Percentiles rank a stretch among this genome's conserved stretches.
These are phyloP conservation scores for Arrhopalites spinosus DNA, from an alignment of 2,888 invertebrate genomes.

Conservation along the genomic window DNA sequence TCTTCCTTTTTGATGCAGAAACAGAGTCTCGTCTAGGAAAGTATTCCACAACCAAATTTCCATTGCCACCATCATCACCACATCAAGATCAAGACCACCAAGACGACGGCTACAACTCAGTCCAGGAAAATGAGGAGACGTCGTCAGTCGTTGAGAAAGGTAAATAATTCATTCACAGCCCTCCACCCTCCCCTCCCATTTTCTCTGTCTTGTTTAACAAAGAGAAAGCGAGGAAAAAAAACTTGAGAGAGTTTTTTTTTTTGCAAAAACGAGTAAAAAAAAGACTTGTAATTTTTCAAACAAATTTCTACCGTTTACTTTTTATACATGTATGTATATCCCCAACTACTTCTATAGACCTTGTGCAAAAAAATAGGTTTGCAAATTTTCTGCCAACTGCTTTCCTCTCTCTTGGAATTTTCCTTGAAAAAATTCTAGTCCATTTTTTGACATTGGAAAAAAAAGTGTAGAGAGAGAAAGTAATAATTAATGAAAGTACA, in stretches of 20 bases:
- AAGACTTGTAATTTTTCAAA: too few relatives aligned
- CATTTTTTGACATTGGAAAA: neutral
- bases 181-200: neutral
- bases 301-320: too few relatives aligned
- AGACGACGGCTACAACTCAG: neutral
- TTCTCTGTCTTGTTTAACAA: neutral
- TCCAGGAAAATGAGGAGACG: neutral
- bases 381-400: too few relatives aligned
- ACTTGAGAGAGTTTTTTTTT: too few relatives aligned
- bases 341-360: too few relatives aligned
- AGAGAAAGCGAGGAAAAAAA: too few relatives aligned
- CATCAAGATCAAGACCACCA: neutral
- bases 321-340: too few relatives aligned
- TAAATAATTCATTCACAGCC: neutral
- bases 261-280: too few relatives aligned
- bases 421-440: neutral
- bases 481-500: too few relatives aligned
- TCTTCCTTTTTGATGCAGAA: conserved; percentile 55
- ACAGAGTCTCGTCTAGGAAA: conserved; percentile 44
- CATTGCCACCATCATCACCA: neutral
- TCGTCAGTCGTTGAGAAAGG: neutral
- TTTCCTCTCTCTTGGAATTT: too few relatives aligned
- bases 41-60: neutral
- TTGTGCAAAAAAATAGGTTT: too few relatives aligned
- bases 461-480: neutral